phyloP scores from a whole-genome alignment of 2,888 invertebrate species.

The Pegoplata infirma region DNA sequence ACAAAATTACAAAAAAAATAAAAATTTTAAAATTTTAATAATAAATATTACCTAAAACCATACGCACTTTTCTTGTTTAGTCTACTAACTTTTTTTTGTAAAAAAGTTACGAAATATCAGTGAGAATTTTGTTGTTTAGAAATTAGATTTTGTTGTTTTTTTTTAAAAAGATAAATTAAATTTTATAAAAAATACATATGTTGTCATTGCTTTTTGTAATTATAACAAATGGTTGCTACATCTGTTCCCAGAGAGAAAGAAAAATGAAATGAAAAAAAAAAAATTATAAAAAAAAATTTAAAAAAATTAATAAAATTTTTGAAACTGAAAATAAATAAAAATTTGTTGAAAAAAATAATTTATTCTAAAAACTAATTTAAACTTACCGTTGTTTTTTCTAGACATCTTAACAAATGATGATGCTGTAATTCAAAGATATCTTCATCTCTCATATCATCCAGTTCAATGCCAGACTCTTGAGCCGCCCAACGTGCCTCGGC shows the following conservation, averaged over 20 bases:
- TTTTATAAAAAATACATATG: slow-evolving; percentile 62
- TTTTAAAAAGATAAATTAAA: slow-evolving; percentile 52
- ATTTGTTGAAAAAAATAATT: background rate
- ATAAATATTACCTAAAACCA: slow-evolving; percentile 1
- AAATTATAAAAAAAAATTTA: slow-evolving; percentile 18
- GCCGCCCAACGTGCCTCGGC: slow-evolving; percentile 96
- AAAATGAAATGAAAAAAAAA: slow-evolving; percentile 14
- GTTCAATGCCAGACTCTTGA: slow-evolving; percentile 93
- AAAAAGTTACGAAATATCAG: background rate
- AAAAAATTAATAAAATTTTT: slow-evolving; percentile 6
- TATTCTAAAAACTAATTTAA: background rate
- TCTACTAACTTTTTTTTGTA: slow-evolving; percentile 24
- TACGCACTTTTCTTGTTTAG: slow-evolving; percentile 50
- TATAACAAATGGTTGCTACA: slow-evolving; percentile 63
- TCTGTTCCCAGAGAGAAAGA: slow-evolving; percentile 47
- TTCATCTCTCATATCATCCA: slow-evolving; percentile 94
- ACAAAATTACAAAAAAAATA: slow-evolving; percentile 34
- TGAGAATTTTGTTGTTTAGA: slow-evolving; percentile 1
- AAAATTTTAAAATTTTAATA: slow-evolving; percentile 10
- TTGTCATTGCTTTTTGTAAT: slow-evolving; percentile 63
- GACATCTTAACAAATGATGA: slow-evolving; percentile 97
- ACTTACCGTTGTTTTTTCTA: slow-evolving; percentile 97
- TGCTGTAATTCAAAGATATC: slow-evolving; percentile 99
- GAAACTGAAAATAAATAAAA: slow-evolving; percentile 2
- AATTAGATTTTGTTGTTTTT: slow-evolving; percentile 4